Conservation (phyloP, 2,113 vertebrate species). For the Aegotheles bennettii region DNA sequence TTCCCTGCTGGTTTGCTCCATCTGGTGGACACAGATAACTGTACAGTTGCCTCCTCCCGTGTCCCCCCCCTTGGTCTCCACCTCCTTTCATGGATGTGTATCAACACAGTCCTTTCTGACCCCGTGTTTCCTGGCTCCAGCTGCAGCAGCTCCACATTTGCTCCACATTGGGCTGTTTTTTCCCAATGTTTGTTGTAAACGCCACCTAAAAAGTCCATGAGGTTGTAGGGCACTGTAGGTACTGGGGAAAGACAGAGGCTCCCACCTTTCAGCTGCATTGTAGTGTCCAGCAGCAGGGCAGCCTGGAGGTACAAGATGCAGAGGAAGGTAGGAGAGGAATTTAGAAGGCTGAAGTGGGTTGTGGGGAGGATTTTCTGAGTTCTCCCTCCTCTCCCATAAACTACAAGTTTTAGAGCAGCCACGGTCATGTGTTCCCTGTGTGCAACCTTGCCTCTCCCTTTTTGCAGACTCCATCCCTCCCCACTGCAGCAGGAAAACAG, state of each 20-base stretch:
- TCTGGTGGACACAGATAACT: neutral
- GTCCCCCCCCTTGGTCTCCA: rapidly evolving
- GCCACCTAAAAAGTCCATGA: neutral
- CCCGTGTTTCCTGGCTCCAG: neutral
- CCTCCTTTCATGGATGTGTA: neutral
- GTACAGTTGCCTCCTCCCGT: neutral
- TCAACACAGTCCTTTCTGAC: neutral
- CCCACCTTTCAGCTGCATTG: neutral
- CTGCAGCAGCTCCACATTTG: neutral
- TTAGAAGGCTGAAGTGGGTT: neutral
- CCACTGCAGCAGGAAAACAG: neutral
- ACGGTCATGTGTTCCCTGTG: neutral
- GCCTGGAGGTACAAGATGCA: neutral
- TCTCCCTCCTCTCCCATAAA: neutral
- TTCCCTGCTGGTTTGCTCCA: neutral
- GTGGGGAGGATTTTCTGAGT: neutral
- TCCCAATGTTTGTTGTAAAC: neutral
- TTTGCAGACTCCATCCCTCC: neutral
- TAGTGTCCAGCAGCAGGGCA: neutral
- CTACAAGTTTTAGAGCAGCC: neutral
- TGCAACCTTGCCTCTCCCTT: neutral
- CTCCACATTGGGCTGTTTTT: neutral
- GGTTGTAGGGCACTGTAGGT: neutral
- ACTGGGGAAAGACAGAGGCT: neutral
- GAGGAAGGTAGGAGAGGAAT: neutral